phyloP scores from a whole-genome alignment of 2,888 invertebrate species.

The Siphlonurus alternatus region DNA sequence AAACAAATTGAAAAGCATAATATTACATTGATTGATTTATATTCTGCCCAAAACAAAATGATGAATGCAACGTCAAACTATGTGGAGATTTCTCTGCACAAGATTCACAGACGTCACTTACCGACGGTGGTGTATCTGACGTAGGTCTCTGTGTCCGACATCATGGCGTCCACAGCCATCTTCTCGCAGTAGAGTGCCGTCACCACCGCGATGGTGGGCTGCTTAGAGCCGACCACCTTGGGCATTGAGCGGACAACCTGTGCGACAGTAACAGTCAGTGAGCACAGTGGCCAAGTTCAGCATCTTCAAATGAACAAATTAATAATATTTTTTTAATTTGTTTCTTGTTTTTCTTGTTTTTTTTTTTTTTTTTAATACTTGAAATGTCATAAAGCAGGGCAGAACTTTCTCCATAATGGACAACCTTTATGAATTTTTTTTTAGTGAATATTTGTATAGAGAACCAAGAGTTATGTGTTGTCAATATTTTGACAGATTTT shows the following conservation, averaged over 20 bases:
- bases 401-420: not conserved
- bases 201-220: conserved; percentile 94
- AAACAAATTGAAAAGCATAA: too few relatives aligned
- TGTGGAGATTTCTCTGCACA: too few relatives aligned
- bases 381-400: not conserved
- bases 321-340: not conserved
- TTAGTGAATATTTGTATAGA: too few relatives aligned
- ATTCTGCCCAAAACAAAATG: too few relatives aligned
- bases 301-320: not conserved
- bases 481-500: too few relatives aligned
- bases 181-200: conserved; percentile 97
- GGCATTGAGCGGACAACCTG: conserved; percentile 94
- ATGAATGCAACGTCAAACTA: too few relatives aligned
- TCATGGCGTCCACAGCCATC: conserved; percentile 93
- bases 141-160: conserved; percentile 92
- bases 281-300: not conserved
- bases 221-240: conserved; percentile 68
- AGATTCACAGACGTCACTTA: too few relatives aligned
- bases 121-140: conserved; percentile 93
- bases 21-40: too few relatives aligned
- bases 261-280: too few relatives aligned
- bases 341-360: not conserved
- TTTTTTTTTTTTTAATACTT: not conserved
- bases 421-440: not conserved
- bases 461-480: too few relatives aligned